These are phyloP conservation scores for Drosophila pruinosa DNA, from an alignment of 1,140 invertebrate species.

Conservation along the genomic window DNA sequence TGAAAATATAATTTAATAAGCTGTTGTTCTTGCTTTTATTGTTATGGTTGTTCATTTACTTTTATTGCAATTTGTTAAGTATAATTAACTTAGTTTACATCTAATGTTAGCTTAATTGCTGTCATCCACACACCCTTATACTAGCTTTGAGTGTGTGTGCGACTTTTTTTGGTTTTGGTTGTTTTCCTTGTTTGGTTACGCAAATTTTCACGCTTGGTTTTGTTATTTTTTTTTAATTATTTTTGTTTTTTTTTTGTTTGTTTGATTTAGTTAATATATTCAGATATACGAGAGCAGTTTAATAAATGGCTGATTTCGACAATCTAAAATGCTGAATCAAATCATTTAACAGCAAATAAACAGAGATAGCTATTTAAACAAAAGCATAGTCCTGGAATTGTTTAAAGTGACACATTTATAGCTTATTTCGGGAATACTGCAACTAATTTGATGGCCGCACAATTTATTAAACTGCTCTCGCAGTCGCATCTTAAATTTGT, in stretches of 20 bases:
- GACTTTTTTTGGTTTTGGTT: conserved; percentile 25
- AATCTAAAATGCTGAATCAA: neutral
- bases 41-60: conserved; percentile 33
- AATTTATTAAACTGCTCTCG: conserved; percentile 23
- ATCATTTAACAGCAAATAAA: no score
- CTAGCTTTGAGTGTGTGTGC: neutral
- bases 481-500: conserved; percentile 57
- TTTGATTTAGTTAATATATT: conserved; percentile 62
- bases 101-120: conserved; percentile 79
- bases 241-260: conserved; percentile 36
- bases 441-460: no score
- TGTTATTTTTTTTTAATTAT: conserved; percentile 21
- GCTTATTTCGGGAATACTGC: no score
- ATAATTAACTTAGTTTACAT: conserved; percentile 78
- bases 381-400: neutral
- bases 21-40: conserved; percentile 21
- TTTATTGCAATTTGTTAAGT: conserved; percentile 70
- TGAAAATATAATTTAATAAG: conserved; percentile 25
- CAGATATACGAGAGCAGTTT: conserved; percentile 12
- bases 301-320: neutral
- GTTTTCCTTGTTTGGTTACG: conserved; percentile 74
- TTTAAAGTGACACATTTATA: no score
- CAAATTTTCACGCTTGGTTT: conserved; percentile 65
- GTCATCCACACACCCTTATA: conserved; percentile 30
- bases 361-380: no score